These are phyloP conservation scores for Potamilus streckersoni DNA, from an alignment of 1,140 invertebrate species.

Conservation along the genomic window DNA sequence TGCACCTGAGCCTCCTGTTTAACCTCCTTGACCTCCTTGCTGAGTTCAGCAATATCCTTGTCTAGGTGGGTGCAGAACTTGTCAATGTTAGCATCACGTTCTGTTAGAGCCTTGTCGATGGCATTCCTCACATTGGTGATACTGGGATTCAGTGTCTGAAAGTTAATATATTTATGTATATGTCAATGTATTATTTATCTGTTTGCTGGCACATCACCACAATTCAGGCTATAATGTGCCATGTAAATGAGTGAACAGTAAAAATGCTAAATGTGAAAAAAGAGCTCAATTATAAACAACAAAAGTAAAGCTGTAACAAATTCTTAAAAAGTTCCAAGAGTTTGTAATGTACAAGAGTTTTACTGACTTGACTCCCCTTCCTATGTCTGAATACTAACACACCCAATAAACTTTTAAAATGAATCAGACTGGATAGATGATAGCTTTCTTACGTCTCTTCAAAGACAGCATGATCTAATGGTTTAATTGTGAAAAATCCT, in stretches of 20 bases:
- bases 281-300: neutral
- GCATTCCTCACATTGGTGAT: conserved; percentile 66
- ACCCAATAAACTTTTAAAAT: too few relatives aligned
- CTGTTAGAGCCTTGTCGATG: conserved; percentile 68
- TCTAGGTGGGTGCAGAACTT: conserved; percentile 67
- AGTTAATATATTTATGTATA: neutral
- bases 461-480: too few relatives aligned
- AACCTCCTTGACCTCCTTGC: conserved; percentile 67
- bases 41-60: conserved; percentile 67
- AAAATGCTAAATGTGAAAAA: neutral
- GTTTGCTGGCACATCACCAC: neutral
- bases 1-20: conserved; percentile 65
- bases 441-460: too few relatives aligned
- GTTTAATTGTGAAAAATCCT: too few relatives aligned
- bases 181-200: neutral
- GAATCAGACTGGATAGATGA: too few relatives aligned
- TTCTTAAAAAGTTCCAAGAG: too few relatives aligned
- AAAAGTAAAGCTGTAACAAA: neutral
- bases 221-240: neutral
- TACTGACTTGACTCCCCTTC: too few relatives aligned
- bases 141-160: conserved; percentile 64
- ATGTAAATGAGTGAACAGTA: neutral
- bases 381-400: too few relatives aligned
- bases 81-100: conserved; percentile 67
- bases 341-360: too few relatives aligned